These are phyloP conservation scores for Cephalopholis sonnerati DNA, from an alignment of 2,113 vertebrate species.

Conservation along the genomic window DNA sequence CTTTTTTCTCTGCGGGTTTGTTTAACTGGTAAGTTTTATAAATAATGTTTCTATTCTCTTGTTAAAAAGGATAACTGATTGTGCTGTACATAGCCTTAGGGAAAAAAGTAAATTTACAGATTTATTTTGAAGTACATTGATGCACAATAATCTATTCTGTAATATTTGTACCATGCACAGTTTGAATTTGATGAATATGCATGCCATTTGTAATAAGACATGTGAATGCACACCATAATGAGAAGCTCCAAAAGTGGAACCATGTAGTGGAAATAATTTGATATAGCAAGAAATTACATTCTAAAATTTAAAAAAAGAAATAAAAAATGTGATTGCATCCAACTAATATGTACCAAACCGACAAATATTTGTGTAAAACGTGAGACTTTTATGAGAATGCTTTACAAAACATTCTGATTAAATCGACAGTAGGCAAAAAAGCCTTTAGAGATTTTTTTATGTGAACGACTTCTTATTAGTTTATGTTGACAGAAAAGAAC, in stretches of 20 bases:
- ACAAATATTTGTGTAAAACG: neutral
- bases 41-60: neutral
- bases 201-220: neutral
- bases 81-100: too few relatives aligned
- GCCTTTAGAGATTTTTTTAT: too few relatives aligned
- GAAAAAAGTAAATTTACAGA: neutral
- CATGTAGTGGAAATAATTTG: neutral
- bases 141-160: neutral
- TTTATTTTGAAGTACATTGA: neutral
- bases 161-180: neutral
- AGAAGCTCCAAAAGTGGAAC: neutral
- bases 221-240: neutral
- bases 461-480: too few relatives aligned
- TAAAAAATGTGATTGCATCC: neutral
- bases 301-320: neutral
- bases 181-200: neutral
- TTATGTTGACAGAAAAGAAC: too few relatives aligned
- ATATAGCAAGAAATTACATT: neutral
- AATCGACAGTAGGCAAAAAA: neutral
- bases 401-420: neutral
- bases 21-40: constrained; percentile 64
- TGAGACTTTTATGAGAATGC: neutral
- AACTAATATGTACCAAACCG: neutral
- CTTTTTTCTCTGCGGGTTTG: constrained; percentile 26
- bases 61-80: neutral